These are phyloP conservation scores for Psettodes erumei DNA, from an alignment of 2,113 vertebrate genomes.

Conservation along the genomic window DNA sequence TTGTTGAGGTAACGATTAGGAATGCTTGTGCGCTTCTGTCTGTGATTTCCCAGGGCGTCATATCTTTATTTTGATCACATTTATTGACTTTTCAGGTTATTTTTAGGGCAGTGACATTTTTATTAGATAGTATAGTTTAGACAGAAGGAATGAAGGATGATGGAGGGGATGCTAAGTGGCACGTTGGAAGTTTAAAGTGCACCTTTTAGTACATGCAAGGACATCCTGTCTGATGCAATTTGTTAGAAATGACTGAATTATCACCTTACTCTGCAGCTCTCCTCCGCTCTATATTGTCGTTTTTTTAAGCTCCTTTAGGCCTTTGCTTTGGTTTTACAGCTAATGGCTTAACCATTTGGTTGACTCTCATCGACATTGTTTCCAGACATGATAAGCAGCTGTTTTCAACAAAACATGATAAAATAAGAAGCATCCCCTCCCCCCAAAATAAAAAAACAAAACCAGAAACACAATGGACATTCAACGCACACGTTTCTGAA, in stretches of 20 bases:
- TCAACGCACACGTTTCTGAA: background rate
- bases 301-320: background rate
- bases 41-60: constrained; percentile 59
- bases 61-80: constrained; percentile 63
- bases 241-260: background rate
- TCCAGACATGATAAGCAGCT: background rate
- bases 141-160: background rate
- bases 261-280: background rate
- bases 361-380: background rate
- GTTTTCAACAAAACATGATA: too few relatives aligned
- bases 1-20: constrained; percentile 63
- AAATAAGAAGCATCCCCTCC: too few relatives aligned
- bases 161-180: background rate
- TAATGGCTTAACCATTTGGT: background rate
- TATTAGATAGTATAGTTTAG: constrained; percentile 21
- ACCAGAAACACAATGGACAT: background rate
- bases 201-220: constrained; percentile 21
- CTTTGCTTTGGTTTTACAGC: background rate
- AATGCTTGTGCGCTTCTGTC: constrained; percentile 43
- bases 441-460: too few relatives aligned
- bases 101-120: constrained; percentile 27
- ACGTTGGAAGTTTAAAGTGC: background rate
- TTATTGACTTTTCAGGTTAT: constrained; percentile 46
- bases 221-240: constrained; percentile 21
- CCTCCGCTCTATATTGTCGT: background rate